These are phyloP conservation scores for Halichoerus grypus DNA, from an alignment of 2,113 vertebrate species.

Conservation along the genomic window DNA sequence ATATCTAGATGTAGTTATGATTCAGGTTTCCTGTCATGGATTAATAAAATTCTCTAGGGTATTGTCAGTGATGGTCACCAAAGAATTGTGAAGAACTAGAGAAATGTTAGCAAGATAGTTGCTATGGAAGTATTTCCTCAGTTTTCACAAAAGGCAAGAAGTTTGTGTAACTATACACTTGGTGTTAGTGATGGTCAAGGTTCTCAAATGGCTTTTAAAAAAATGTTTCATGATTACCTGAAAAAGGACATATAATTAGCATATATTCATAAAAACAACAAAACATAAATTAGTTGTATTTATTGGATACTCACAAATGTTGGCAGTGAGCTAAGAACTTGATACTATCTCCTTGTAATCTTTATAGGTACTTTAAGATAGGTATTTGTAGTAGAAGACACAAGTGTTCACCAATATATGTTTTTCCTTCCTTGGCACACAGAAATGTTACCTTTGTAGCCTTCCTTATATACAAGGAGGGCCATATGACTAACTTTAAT, in stretches of 20 bases:
- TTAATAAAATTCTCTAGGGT: neutral
- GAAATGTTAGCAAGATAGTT: neutral
- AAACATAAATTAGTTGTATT: neutral
- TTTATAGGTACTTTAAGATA: neutral
- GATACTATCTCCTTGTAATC: neutral
- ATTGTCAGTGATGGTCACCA: neutral
- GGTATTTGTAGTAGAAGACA: neutral
- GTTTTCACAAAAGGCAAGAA: neutral
- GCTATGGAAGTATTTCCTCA: neutral
- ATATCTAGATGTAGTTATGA: neutral
- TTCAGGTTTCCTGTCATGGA: neutral
- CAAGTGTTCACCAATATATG: neutral
- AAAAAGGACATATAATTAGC: neutral
- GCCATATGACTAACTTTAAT: neutral
- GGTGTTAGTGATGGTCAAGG: neutral
- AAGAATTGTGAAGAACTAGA: neutral
- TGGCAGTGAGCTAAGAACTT: neutral
- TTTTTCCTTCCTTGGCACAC: neutral
- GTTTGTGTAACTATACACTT: neutral
- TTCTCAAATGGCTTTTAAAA: neutral
- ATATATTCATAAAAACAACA: neutral
- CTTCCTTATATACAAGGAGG: neutral
- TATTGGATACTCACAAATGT: neutral
- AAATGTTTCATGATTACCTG: neutral
- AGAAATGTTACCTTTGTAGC: neutral